Conservation (phyloP, 2,113 vertebrate species). For the Setophaga petechia region DNA sequence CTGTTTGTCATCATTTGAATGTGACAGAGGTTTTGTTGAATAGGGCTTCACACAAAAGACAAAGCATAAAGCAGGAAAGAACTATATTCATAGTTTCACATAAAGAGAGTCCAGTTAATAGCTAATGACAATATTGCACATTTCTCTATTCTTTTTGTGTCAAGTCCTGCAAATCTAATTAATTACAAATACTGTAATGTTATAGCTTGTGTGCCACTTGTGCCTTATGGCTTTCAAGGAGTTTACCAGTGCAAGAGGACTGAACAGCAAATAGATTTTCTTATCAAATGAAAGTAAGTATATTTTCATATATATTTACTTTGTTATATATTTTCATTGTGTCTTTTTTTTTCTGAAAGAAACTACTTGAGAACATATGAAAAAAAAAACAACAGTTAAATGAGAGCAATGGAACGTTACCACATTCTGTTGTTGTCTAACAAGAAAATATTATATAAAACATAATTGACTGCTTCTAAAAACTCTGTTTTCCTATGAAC, state of each 20-base stretch:
- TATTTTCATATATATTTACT: too few relatives aligned
- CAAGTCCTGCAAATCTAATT: neutral
- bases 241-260: neutral
- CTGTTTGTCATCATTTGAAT: neutral
- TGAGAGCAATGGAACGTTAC: neutral
- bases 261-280: neutral
- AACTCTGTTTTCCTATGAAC: neutral
- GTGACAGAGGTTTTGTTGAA: neutral
- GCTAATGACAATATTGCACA: neutral
- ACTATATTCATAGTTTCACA: neutral
- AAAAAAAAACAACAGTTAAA: neutral
- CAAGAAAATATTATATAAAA: neutral
- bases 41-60: rapidly evolving
- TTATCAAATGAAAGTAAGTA: neutral
- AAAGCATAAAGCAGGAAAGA: neutral
- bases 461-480: neutral
- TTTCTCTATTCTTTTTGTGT: neutral
- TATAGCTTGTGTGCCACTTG: neutral
- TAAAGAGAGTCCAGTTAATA: neutral
- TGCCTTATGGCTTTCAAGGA: neutral
- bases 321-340: neutral
- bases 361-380: neutral
- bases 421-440: neutral
- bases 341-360: neutral
- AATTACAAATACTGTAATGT: neutral